Evolutionary conservation across 2,888 invertebrate species (phyloP), one percentile per base, ranked within the genome.

Genomic region (Ormyrus rosae): DNA sequence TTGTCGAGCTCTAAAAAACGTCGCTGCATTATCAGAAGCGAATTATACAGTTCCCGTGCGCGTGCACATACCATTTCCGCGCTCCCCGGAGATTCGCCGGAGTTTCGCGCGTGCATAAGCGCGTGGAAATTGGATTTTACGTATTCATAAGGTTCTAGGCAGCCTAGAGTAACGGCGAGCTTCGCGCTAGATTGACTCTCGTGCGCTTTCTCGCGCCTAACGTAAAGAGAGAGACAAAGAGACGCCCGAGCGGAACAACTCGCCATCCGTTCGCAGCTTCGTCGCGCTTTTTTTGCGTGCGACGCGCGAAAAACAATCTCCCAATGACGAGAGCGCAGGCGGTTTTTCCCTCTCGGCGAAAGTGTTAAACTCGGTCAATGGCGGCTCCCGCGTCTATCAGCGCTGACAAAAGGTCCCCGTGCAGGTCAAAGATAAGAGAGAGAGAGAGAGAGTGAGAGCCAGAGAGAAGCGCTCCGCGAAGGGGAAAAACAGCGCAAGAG

Each of bases 81-180:
- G 6, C 10, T 45, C 7, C 0, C 45, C 63, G 63, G 2, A 51
- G 56, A 60, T 48, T 58, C 48, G 6, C 70, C 3, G 0, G 58
- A 70, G 58, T 58, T 60, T 58, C 19, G 8, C 65, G 11, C 55
- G 13, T 55, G 8, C 8, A 60, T 9, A 5, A 19, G 19, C 55
- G 63, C 4, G 34, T 34, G 51, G 46, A 69, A 76, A 76, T 76
- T 69, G 46, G 70, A 69, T 55, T 76, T 69, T 69, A 61, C 69
- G 10, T 63, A 69, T 69, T 75, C 48, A 68, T 67, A 60, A 60
- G 13, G 1, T 9, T 11, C 6, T 34, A 2, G 34, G 13, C n/a
- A 45, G n/a, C n/a, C 13, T 34, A 55, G 13, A 34, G 11, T 3
- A 45, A 68, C 7, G 8, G 5, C 9, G 10, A 50, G 46, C 55